phyloP scores from a whole-genome alignment of 2,888 invertebrate genomes.

The Sarcophaga carnaria region DNA sequence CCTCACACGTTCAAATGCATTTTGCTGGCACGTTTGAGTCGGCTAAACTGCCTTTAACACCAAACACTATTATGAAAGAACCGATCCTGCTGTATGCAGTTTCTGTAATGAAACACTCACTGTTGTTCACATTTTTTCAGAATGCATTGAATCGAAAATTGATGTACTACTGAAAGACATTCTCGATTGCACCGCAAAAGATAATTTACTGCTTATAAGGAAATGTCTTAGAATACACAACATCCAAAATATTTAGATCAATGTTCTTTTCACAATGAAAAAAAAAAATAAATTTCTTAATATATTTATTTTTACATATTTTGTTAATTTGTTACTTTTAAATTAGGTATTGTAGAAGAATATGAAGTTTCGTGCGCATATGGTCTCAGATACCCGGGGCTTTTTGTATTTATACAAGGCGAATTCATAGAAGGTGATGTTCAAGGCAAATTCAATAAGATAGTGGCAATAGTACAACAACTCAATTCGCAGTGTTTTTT shows the following conservation, averaged over 20 bases:
- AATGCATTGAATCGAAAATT: background rate
- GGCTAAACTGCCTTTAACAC: background rate
- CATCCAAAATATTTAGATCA: too few species aligned
- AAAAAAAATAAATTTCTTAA: too few species aligned
- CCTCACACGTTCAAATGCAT: background rate
- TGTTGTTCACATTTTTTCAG: background rate
- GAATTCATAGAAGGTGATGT: too few species aligned
- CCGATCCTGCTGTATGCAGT: background rate
- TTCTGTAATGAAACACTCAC: background rate
- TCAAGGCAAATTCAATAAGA: too few species aligned
- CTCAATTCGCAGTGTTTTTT: too few species aligned
- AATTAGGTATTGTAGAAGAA: background rate
- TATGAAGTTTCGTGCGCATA: background rate
- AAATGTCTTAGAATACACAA: too few species aligned
- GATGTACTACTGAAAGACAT: background rate
- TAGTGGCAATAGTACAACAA: too few species aligned
- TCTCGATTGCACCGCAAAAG: background rate
- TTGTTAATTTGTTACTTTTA: background rate
- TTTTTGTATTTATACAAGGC: background rate
- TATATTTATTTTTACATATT: background rate
- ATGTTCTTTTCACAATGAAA: too few species aligned
- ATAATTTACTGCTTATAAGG: too few species aligned
- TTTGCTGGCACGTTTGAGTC: too few species aligned
- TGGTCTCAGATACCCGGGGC: background rate
- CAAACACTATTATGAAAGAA: background rate